Conservation (phyloP, 2,888 invertebrate species). For the Chrysotoxum bicinctum region DNA sequence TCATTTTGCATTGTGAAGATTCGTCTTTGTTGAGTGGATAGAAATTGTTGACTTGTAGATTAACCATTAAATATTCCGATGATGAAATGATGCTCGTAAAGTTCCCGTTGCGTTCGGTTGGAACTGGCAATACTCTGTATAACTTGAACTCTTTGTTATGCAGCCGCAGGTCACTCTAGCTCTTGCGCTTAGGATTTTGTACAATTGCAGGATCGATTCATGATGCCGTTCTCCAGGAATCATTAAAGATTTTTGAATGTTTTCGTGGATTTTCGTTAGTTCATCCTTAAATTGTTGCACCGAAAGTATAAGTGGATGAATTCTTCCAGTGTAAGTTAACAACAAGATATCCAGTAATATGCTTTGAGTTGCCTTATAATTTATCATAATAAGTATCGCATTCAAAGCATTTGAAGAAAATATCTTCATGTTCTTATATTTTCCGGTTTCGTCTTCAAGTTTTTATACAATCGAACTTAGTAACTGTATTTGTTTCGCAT, state of each 20-base stretch:
- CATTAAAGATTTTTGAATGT: not conserved
- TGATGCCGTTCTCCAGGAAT: not conserved
- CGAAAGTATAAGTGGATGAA: constrained; percentile 3
- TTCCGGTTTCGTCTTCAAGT: no score
- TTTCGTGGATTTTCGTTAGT: not conserved
- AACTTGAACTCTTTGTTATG: not conserved
- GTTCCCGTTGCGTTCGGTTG: not conserved
- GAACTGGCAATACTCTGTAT: not conserved
- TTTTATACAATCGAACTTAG: no score
- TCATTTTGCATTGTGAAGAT: not conserved
- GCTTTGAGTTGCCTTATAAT: no score
- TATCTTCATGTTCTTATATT: no score
- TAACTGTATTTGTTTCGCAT: no score
- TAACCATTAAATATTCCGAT: constrained; percentile 2
- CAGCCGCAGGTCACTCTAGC: not conserved
- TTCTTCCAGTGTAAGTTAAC: no score
- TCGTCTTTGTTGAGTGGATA: not conserved
- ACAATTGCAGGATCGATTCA: no score
- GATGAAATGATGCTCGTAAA: not conserved
- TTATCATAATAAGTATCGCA: no score
- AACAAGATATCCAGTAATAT: no score
- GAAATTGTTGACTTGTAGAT: not conserved
- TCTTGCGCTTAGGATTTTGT: not conserved
- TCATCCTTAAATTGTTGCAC: constrained; percentile 23
- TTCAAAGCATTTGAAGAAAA: no score